A percentile compares a stretch with the other conserved stretches of the same genome.
These are phyloP conservation scores for Catonia carolina DNA, from an alignment of 2,888 invertebrate species.

Conservation along the genomic window DNA sequence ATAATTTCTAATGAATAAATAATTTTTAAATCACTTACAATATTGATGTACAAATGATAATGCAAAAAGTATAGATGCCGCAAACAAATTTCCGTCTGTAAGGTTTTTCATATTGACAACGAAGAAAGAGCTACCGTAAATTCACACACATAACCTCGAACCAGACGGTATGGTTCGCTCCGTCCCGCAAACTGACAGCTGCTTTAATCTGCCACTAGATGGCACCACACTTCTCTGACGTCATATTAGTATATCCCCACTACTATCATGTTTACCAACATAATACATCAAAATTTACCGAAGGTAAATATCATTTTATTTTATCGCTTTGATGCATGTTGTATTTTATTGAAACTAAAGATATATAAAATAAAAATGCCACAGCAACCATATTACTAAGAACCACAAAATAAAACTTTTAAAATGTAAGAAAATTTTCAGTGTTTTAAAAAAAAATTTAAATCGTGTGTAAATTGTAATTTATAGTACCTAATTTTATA, in stretches of 20 bases:
- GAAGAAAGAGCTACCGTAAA: not conserved
- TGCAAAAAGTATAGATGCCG: not conserved
- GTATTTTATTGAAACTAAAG: too few relatives aligned
- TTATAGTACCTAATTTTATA: too few relatives aligned
- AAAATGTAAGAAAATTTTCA: too few relatives aligned
- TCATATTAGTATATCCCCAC: not conserved
- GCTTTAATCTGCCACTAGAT: slow-evolving; percentile 1
- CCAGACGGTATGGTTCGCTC: not conserved
- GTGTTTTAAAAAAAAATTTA: too few relatives aligned
- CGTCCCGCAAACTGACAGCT: slow-evolving; percentile 6
- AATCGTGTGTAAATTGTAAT: too few relatives aligned
- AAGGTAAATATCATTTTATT: too few relatives aligned
- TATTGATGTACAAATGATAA: slow-evolving; percentile 4
- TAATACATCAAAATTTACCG: not conserved
- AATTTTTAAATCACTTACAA: slow-evolving; percentile 1
- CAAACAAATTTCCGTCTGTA: not conserved
- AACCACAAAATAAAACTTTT: too few relatives aligned
- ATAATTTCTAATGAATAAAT: too few relatives aligned
- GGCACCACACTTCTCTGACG: slow-evolving; percentile 1
- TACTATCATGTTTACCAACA: not conserved
- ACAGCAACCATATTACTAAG: too few relatives aligned
- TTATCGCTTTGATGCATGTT: too few relatives aligned
- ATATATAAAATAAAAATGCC: too few relatives aligned
- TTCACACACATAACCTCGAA: slow-evolving; percentile 3
- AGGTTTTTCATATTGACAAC: not conserved